phyloP scores from a whole-genome alignment of 1,140 invertebrate species.

The Leptinotarsa lineolata region DNA sequence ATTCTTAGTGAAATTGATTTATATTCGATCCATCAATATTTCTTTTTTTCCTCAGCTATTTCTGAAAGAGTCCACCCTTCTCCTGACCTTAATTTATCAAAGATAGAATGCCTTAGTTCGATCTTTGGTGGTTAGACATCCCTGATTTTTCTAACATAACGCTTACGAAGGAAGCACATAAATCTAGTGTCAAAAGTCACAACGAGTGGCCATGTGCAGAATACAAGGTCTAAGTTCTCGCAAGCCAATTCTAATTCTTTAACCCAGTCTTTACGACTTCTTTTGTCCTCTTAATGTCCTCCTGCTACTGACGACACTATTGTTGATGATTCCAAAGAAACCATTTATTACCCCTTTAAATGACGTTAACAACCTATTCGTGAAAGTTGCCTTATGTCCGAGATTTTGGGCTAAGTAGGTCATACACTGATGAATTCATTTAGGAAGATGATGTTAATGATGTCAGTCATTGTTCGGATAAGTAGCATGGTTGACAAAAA shows the following conservation, averaged over 20 bases:
- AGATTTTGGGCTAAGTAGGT: slow-evolving; percentile 1
- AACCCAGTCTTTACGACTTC: slow-evolving; percentile 5
- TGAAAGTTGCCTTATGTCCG: not conserved
- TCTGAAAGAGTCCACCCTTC: not conserved
- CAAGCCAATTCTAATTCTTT: not conserved
- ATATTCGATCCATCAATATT: no score
- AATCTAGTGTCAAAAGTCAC: not conserved
- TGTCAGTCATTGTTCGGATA: not conserved
- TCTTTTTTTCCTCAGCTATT: not conserved
- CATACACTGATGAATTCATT: not conserved
- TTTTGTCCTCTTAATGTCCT: slow-evolving; percentile 1
- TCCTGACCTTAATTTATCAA: no score
- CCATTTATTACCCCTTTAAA: slow-evolving; percentile 4
- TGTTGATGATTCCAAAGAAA: not conserved
- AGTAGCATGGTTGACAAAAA: not conserved
- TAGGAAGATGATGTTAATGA: slow-evolving; percentile 6
- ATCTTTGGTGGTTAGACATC: not conserved
- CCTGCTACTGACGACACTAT: slow-evolving; percentile 5
- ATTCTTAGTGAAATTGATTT: not conserved
- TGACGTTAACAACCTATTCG: slow-evolving; percentile 5
- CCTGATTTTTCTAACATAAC: not conserved
- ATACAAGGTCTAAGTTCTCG: not conserved
- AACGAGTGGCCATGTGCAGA: not conserved
- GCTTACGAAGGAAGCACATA: not conserved
- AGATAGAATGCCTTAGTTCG: no score